Evolutionary conservation across 2,113 vertebrate species (phyloP).

Genomic region (Dicaeum eximium): DNA sequence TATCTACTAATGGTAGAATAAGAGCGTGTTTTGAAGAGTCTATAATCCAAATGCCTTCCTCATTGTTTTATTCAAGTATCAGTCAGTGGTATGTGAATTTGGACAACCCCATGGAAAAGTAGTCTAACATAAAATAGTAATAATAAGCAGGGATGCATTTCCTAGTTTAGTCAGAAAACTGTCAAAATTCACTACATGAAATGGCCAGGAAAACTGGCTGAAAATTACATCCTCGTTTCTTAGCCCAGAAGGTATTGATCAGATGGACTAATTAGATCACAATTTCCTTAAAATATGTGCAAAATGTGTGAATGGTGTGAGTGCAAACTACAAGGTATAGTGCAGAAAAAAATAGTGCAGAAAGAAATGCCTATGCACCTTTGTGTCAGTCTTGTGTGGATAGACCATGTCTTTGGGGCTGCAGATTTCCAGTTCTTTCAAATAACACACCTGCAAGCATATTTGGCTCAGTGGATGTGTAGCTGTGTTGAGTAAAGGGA

Average conservation of each 20-base stretch:
- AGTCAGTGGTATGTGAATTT: background rate
- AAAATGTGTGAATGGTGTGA: background rate
- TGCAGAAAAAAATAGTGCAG: background rate
- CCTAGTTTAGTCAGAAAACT: background rate
- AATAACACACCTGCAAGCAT: background rate
- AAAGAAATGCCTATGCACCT: background rate
- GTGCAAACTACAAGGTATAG: background rate
- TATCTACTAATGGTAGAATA: background rate
- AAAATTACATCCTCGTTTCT: background rate
- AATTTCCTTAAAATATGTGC: background rate
- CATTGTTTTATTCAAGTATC: background rate
- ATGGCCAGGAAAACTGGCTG: background rate
- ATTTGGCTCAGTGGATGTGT: background rate
- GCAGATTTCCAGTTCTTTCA: background rate
- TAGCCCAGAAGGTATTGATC: background rate
- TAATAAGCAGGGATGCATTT: background rate
- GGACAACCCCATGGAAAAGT: background rate
- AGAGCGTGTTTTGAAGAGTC: background rate
- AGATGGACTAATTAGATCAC: background rate
- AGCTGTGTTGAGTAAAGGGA: background rate
- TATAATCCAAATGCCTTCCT: background rate
- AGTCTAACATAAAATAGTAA: background rate
- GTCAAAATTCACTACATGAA: background rate
- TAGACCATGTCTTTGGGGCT: background rate
- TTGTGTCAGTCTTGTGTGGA: background rate